phyloP scores from a whole-genome alignment of 2,888 invertebrate species.

The Yponomeuta cagnagella region DNA sequence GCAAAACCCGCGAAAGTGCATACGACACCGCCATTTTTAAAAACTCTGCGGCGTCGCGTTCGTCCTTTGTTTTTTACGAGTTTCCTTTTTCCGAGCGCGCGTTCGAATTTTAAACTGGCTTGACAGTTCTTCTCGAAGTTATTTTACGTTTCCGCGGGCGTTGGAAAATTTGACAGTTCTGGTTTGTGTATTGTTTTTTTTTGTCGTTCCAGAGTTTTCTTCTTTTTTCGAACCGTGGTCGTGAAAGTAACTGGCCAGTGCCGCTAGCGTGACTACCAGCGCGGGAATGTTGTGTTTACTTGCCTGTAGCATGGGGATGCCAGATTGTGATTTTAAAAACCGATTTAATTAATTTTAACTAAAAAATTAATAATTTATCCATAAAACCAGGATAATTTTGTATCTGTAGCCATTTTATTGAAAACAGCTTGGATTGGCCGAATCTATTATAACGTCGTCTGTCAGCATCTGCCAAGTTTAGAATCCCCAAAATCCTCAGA shows the following conservation, averaged over 20 bases:
- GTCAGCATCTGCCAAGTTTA: too few species aligned
- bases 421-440: too few species aligned
- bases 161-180: background rate
- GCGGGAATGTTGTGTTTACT: background rate
- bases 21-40: slow-evolving; percentile 48
- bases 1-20: slow-evolving; percentile 54
- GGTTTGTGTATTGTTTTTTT: background rate
- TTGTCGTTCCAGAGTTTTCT: background rate
- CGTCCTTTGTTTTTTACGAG: slow-evolving; percentile 13
- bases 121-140: background rate
- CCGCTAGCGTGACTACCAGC: background rate
- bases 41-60: slow-evolving; percentile 8
- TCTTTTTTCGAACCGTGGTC: background rate
- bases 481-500: too few species aligned
- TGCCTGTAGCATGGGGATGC: background rate
- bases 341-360: too few species aligned
- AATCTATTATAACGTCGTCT: too few species aligned
- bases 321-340: background rate
- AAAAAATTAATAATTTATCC: too few species aligned
- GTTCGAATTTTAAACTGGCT: slow-evolving; percentile 10
- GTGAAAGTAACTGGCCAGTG: background rate
- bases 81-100: background rate
- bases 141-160: background rate
- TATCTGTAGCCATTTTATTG: too few species aligned
- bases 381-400: too few species aligned